Percentiles rank a stretch among this genome's conserved stretches.
These are phyloP conservation scores for Microcebus jonahi DNA, from an alignment of 2,113 vertebrate species.

Conservation along the genomic window DNA sequence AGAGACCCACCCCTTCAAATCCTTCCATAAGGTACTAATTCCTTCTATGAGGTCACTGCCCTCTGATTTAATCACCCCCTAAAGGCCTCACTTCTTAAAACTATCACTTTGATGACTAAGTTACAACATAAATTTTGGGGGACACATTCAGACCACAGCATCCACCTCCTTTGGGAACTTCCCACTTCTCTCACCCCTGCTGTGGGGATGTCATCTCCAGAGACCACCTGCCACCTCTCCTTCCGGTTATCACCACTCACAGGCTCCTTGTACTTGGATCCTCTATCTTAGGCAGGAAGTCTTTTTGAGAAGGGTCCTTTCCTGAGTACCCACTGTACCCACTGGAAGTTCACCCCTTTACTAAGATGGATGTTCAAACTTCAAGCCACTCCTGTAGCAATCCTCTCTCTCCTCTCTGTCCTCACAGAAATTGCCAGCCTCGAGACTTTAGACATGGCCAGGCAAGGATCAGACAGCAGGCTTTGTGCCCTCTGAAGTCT, in stretches of 20 bases:
- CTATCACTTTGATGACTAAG: background rate
- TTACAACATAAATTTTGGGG: background rate
- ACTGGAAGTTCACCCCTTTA: background rate
- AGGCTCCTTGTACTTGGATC: background rate
- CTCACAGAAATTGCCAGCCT: background rate
- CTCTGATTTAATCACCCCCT: background rate
- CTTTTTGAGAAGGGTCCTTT: background rate
- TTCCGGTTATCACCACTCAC: background rate
- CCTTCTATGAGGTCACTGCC: background rate
- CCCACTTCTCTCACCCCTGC: background rate
- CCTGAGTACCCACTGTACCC: background rate
- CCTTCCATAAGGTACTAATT: background rate
- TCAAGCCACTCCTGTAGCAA: background rate
- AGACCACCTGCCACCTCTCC: background rate
- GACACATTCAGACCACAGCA: background rate
- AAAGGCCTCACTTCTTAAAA: background rate
- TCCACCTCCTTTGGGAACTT: background rate
- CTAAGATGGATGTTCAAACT: background rate
- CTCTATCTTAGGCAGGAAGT: background rate
- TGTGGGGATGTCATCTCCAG: background rate
- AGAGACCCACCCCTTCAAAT: background rate
- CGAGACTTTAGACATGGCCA: background rate
- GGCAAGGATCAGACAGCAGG: background rate
- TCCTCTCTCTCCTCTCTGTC: background rate
- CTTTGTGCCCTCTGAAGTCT: background rate